Base-by-base conservation (phyloP, 2,888 invertebrate genomes). In the Gortyna flavago region DNA sequence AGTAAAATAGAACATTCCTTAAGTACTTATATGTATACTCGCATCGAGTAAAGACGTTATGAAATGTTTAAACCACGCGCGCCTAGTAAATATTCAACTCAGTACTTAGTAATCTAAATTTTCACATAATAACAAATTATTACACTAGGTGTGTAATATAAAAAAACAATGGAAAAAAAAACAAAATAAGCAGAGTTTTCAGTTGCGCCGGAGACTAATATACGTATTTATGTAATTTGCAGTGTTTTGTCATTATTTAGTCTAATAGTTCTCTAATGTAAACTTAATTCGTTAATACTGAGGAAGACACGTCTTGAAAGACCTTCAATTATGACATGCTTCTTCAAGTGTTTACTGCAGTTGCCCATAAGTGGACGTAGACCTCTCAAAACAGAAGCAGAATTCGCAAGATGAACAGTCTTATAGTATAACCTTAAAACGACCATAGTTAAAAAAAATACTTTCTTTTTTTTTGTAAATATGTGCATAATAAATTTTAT, bases 91-190 rank as follows among this genome's bases (percentile, higher is more conserved):
- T 44, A 65, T 83, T 38, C 38, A 72, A 57, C 54, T 51, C 25
- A 44, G 18, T 38, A 62, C 78, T 79, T 35, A 70, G 72, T 75
- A 72, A 77, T 80, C 75, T 65, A 51, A 79, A 81, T 85, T 69
- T 81, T 82, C 78, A 81, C 80, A 79, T 81, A 76, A 80, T 81
- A 81, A 83, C 79, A 75, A 82, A 80, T 66, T 72, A 85, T 84
- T 77, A 80, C 68, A 79, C 70, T 72, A 69, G 84, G 72, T 85
- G 77, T 68, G 79, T 73, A 79, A 79, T 65, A 85, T 75, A 70
- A 67, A 81, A 73, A 70, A 21, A 86, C 76, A 87, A 82, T 80
- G 65, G 70, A 51, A 65, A 57, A 59, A 69, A 70, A 75, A 62
- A 74, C 62, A 16, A 72, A 80, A 82, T 72, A 74, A 81, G 76